Conservation (phyloP, 1,140 invertebrate species). For the Macrobrachium nipponense region DNA sequence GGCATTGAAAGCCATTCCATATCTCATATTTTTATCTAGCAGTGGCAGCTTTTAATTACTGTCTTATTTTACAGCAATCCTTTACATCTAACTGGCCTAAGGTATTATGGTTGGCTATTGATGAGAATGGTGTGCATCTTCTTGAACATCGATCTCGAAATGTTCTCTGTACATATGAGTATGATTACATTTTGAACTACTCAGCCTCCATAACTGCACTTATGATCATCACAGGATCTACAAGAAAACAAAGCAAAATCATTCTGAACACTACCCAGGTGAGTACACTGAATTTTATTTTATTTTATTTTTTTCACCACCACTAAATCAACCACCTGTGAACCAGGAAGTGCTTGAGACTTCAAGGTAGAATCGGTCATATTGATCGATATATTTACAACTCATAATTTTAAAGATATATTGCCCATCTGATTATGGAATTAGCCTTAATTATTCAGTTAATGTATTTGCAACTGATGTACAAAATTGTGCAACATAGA, state of each 20-base stretch:
- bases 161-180: constrained; percentile 89
- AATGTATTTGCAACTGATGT: no score
- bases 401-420: no score
- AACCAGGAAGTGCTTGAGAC: no score
- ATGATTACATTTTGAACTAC: constrained; percentile 86
- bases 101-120: constrained; percentile 87
- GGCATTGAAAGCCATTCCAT: no score
- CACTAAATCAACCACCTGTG: no score
- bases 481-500: no score
- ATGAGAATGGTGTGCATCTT: constrained; percentile 92
- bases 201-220: constrained; percentile 88
- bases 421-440: no score
- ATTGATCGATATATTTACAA: no score
- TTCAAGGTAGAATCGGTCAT: no score
- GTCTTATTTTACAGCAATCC: constrained; percentile 79
- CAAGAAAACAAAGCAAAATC: constrained; percentile 88
- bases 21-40: no score
- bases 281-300: constrained; percentile 54
- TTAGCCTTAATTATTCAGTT: no score
- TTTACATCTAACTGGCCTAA: constrained; percentile 95
- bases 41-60: neutral
- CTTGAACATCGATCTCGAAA: constrained; percentile 88
- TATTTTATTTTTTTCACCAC: no score
- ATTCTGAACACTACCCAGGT: constrained; percentile 89
- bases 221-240: constrained; percentile 82